Evolutionary conservation across 2,888 invertebrate genomes (phyloP), one percentile per base, ranked within the genome.

Genomic region (Eumerus sabulonum): DNA sequence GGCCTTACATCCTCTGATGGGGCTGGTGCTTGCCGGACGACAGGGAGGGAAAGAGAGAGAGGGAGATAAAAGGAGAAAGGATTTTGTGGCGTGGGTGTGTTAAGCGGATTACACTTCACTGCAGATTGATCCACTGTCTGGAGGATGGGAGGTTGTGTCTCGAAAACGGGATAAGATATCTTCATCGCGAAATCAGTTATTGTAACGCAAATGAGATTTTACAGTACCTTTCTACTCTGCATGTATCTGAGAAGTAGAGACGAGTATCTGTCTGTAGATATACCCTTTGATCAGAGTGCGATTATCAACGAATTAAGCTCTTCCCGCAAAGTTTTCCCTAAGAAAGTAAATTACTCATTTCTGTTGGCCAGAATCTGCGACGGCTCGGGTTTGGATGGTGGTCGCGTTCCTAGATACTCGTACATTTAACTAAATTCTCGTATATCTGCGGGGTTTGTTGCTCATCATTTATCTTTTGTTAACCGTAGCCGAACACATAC

Each of bases 381-480:
- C 9, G 36, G 38, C 12, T 35, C 27, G 36, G n/a, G n/a, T n/a
- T n/a, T 53, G 36, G 38, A 48, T 40, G 50, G 16, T 53, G 16
- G 14, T 1, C 48, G 48, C 14, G 17, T 14, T n/a, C 40, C n/a
- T n/a, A n/a, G n/a, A n/a, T n/a, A n/a, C n/a, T 40, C 40, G 57
- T 45, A 63, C 57, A 63, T 70, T 76, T 71, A 54, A 53, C 36
- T n/a, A 64, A n/a, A 63, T n/a, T n/a, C n/a, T n/a, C n/a, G n/a
- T 73, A 70, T 53, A 64, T 79, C 73, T 79, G 59, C 64, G 59
- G 74, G 70, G 64, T 60, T 74, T 66, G 70, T 35, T 74, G 79
- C 50, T 79, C 79, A 70, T 79, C 79, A 74, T 79, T 79, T 79
- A 79, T 79, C 79, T 79, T 79, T 79, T 79, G 79, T 74, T 79